These are phyloP conservation scores for Chaetophractus vellerosus DNA, from an alignment of 2,797 vertebrate genomes.

Conservation along the genomic window DNA sequence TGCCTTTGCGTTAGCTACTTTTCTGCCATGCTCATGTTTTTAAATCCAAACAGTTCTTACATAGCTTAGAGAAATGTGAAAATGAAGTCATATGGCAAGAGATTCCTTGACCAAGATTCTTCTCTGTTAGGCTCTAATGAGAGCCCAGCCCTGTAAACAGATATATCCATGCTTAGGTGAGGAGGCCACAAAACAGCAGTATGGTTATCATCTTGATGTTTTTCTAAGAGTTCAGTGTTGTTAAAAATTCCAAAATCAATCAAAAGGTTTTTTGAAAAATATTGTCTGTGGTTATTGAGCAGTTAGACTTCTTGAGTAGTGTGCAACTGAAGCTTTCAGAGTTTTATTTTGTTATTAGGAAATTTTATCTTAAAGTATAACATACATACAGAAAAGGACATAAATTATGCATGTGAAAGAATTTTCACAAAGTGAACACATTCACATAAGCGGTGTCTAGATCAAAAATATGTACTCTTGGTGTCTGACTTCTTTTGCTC, in stretches of 20 bases:
- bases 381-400: background rate
- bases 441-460: background rate
- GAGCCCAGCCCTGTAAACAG: constrained; percentile 18
- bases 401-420: background rate
- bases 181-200: background rate
- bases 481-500: background rate
- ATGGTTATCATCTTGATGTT: background rate
- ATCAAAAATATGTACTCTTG: background rate
- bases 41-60: background rate
- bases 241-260: background rate
- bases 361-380: background rate
- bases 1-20: no score
- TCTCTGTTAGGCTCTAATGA: background rate
- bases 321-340: background rate
- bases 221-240: background rate
- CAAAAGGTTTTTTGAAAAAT: constrained; percentile 54
- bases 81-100: background rate
- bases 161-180: background rate
- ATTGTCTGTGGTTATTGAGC: background rate
- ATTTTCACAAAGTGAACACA: background rate
- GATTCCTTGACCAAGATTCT: background rate
- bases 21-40: background rate
- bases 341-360: constrained; percentile 14
- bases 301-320: background rate
- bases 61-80: constrained; percentile 27